Evolutionary conservation across 92 coral and sea anemone genomes (phyloP).

Genomic region (Porites lobata): DNA sequence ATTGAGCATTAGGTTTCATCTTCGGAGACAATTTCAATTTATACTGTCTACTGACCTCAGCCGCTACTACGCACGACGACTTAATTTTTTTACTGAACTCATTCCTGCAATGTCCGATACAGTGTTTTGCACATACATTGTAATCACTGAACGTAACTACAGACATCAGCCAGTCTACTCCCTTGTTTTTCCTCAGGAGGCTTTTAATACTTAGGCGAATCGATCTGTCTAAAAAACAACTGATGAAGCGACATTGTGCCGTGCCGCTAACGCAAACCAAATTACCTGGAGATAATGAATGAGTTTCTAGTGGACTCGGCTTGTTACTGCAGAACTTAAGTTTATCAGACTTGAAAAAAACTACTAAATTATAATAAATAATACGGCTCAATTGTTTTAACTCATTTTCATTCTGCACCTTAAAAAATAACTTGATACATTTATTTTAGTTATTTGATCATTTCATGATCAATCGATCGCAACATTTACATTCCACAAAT

Average conservation of each 20-base stretch:
- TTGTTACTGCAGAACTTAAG: slow-evolving; percentile 24
- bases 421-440: slow-evolving; percentile 4
- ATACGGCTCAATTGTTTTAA: slow-evolving; percentile 20
- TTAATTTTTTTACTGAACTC: slow-evolving; percentile 1
- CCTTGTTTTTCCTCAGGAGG: slow-evolving; percentile 25
- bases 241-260: slow-evolving; percentile 21
- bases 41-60: slow-evolving; percentile 4
- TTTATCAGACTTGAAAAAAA: slow-evolving; percentile 16
- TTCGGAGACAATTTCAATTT: slow-evolving; percentile 13
- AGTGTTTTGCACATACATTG: slow-evolving; percentile 1
- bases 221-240: not conserved
- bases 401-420: slow-evolving; percentile 25
- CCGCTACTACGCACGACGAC: slow-evolving; percentile 6
- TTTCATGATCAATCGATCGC: not conserved
- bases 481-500: slow-evolving; percentile 2
- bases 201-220: not conserved
- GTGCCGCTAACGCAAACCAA: slow-evolving; percentile 18
- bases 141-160: slow-evolving; percentile 16
- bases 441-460: not conserved
- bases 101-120: slow-evolving; percentile 2
- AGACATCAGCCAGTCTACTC: slow-evolving; percentile 22
- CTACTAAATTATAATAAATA: slow-evolving; percentile 23
- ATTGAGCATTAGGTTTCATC: not conserved
- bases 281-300: slow-evolving; percentile 14
- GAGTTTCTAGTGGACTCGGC: slow-evolving; percentile 20